Evolutionary conservation across 2,113 vertebrate species (phyloP), one percentile per base, ranked within the genome.

Genomic region (Azemiops feae): DNA sequence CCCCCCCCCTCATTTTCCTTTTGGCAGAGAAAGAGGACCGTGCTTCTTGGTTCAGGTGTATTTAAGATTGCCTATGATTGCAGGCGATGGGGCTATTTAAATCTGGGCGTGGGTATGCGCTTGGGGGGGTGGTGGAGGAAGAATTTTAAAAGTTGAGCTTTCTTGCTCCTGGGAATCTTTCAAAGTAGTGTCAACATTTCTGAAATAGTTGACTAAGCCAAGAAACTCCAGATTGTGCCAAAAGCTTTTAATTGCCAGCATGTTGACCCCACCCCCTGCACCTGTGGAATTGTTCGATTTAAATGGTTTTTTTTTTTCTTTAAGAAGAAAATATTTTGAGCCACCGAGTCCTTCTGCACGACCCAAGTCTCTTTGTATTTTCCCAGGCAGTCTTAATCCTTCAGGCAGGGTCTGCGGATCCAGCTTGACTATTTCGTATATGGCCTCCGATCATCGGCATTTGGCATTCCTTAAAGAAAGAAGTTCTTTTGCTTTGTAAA

Each of bases 141-240:
- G 54, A 92, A 93, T 81, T 81, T 22, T 2, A 64, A 52, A 34
- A 93, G 69, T 14, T 94, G 93, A 92, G 92, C 74, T 87, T 85
- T 87, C 11, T 89, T 93, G 95, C 95, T 95, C 93, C 94, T 89
- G 92, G 85, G 93, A 94, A 11, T 93, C 94, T 95, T 95, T 95
- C 89, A 1, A 93, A 96, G 94, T 12, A 90, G 87, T 86, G 87
- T 92, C 96, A 96, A 95, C 96, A 96, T 97, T 96, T 96, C 94
- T 96, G 53, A 96, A 94, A 97, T 97, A 96, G 8, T 96, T 97
- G 95, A 95, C 96, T 94, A 93, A 88, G 94, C 95, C 95, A 74
- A 92, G 94, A 96, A 96, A 96, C 92, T 86, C 91, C 55, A 95
- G 95, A 95, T 95, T 90, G 92, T 95, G 88, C 93, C 94, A 92